Percentiles rank a stretch among this genome's conserved stretches.
These are phyloP conservation scores for Syngnathoides biaculeatus DNA, from an alignment of 2,113 vertebrate genomes.

Conservation along the genomic window DNA sequence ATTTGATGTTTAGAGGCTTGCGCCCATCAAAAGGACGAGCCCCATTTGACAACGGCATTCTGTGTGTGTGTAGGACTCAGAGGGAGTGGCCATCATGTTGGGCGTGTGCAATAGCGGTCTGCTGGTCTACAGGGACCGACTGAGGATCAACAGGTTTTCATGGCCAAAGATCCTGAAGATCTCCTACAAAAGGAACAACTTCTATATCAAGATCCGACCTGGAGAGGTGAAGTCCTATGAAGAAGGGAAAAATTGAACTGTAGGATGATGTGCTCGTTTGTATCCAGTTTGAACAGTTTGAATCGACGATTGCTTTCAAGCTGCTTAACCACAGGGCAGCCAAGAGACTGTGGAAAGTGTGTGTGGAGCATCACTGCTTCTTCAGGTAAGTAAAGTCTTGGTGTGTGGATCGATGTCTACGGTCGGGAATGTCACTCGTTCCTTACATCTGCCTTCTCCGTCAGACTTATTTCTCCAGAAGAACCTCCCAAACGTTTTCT, in stretches of 20 bases:
- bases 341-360: conserved; percentile 97
- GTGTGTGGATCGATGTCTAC: not conserved
- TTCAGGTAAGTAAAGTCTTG: conserved; percentile 81
- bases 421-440: not conserved
- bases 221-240: conserved; percentile 79
- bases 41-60: not conserved
- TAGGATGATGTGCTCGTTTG: not conserved
- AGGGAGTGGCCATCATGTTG: conserved; percentile 95
- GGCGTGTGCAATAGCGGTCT: conserved; percentile 94
- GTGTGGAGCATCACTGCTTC: conserved; percentile 97
- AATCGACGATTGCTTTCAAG: conserved; percentile 97
- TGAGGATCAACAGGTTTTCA: conserved; percentile 96
- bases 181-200: conserved; percentile 98
- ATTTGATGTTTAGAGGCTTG: not conserved
- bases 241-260: not conserved
- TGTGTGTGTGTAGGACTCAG: conserved; percentile 80
- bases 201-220: conserved; percentile 97
- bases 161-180: conserved; percentile 99
- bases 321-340: conserved; percentile 93
- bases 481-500: conserved; percentile 94
- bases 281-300: conserved; percentile 94
- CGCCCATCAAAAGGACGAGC: not conserved
- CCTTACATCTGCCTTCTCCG: not conserved
- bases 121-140: conserved; percentile 90
- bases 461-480: conserved; percentile 87